A percentile compares a stretch with the other conserved stretches of the same genome.
Conservation (phyloP, 2,797 vertebrate species). For the Tapera naevia region DNA sequence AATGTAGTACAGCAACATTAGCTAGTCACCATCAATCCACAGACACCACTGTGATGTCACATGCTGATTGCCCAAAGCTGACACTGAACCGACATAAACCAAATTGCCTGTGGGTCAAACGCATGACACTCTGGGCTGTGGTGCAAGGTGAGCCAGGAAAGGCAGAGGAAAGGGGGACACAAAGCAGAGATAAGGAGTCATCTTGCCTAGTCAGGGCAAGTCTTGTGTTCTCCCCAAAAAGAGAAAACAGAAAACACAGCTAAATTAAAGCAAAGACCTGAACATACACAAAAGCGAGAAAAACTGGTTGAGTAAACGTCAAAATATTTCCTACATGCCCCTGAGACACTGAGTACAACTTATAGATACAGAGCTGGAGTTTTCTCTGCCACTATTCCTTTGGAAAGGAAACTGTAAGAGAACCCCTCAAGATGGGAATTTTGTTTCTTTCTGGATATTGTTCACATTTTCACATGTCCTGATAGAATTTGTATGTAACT, state of each 20-base stretch:
- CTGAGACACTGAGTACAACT: background rate
- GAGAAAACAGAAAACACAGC: background rate
- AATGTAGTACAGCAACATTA: background rate
- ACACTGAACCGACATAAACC: background rate
- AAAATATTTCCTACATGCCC: background rate
- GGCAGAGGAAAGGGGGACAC: background rate
- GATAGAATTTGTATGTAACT: background rate
- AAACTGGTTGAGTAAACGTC: background rate
- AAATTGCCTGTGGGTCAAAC: rapidly evolving
- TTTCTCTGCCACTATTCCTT: background rate
- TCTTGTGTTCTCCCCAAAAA: background rate
- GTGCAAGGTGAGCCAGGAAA: background rate
- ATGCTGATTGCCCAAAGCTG: background rate
- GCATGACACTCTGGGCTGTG: rapidly evolving
- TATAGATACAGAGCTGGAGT: background rate
- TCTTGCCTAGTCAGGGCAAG: background rate
- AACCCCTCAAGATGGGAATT: background rate
- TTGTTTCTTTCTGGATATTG: background rate
- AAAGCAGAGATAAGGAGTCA: background rate
- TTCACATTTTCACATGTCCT: background rate
- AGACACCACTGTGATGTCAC: rapidly evolving
- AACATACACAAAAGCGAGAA: background rate
- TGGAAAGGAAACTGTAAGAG: background rate
- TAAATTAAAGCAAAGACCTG: background rate
- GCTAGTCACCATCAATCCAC: background rate